Evolutionary conservation across 2,797 vertebrate genomes (phyloP), one percentile per base, ranked within the genome.

Genomic region (Hapalemur alaotrensis): DNA sequence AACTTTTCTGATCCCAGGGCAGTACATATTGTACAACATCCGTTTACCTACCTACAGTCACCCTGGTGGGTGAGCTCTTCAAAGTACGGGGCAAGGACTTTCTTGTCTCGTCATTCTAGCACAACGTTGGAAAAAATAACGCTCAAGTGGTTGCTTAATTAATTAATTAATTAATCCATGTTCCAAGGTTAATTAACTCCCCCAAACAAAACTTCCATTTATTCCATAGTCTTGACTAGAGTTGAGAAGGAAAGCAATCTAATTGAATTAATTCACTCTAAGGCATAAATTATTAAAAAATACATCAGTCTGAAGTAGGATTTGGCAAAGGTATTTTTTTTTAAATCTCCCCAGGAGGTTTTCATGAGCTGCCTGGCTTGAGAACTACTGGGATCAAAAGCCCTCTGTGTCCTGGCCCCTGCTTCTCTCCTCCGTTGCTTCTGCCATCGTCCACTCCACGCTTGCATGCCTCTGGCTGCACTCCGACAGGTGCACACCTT

Each of bases 261-360:
- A 93, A 95, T 73, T 94, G 86, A 97, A 95, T 97, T 92, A 96
- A 95, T 90, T 83, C 65, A 92, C 91, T 73, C 80, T 43, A 57
- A 89, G 43, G 75, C 43, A 97, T 94, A 94, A 94, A 96, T 97
- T 94, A 96, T 94, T 96, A 13, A 14, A 94, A 97, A 96, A 93
- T 78, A 65, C 46, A 92, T 92, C 59, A 14, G 28, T 86, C 61
- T 80, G 32, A 95, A 96, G 80, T 48, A 93, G 72, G 83, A 75
- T 41, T 94, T 96, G 94, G 79, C 65, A 87, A 63, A 84, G 79
- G 43, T 81, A n/a, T 72, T 81, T 85, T 78, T 28, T 25, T 25
- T 2, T 8, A 57, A 93, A 78, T 63, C 76, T 95, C 32, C 48
- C 57, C 46, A 63, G 80, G 89, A 95, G 87, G 61, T 92, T 91